Base-by-base conservation (phyloP, 2,888 invertebrate species). In the Drosophila pullipes region DNA sequence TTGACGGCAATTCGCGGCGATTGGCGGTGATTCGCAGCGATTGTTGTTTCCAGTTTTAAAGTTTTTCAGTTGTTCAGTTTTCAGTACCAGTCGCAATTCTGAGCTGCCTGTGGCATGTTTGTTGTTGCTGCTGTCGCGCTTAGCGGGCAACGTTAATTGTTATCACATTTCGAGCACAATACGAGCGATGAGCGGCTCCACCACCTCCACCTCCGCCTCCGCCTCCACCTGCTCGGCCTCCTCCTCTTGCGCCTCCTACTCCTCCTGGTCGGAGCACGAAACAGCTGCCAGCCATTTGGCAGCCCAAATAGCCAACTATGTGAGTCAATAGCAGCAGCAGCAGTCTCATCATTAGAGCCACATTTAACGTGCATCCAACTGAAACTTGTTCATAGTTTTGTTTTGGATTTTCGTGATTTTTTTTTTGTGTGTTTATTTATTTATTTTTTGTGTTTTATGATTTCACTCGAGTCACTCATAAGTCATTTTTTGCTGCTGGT, bases 221-320 rank as follows among this genome's bases (percentile, higher is more conserved):
- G 10, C 44, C 41, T 35, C 54, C 54, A 18, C 52, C 54, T n/a
- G 22, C 57, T n/a, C 11, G 54, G 11, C 13, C 7, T 5, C 18
- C 44, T 22, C 39, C 52, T 31, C 35, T 54, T 28, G 53, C 59
- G 5, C 10, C 11, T 7, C 18, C 30, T 13, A 28, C 52, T 31
- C 39, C 61, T 44, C 10, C n/a, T 28, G 53, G 39, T 35, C 52
- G 54, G 82, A 76, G 66, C 62, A 59, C 60, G 81, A 78, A 66
- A 71, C 75, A 66, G 69, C 70, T 64, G 74, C 72, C 64, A 78
- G 72, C 53, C 58, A 80, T 65, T 82, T 92, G 82, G 91, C 92
- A 69, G 84, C 89, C 78, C 83, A 88, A 82, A 91, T 92, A 65
- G 87, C 92, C 50, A 91, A 84, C 86, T 92, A 91, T 89, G 92